Conservation (phyloP, 2,888 invertebrate species). For the Eudasyphora cyanicolor region DNA sequence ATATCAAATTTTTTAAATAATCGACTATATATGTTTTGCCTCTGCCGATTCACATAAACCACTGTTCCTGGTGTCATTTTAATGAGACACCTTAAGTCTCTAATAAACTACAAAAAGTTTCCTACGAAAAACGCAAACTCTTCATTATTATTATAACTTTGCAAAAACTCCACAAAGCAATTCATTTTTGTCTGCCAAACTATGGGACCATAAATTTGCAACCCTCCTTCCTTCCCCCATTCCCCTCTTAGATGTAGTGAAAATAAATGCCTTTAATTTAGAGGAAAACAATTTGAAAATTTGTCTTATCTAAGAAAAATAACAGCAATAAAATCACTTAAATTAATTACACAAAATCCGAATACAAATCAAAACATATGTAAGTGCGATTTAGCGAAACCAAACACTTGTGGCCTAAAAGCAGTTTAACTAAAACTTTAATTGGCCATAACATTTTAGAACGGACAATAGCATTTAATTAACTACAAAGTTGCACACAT, state of each 20-base stretch:
- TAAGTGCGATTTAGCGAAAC: neutral
- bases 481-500: neutral
- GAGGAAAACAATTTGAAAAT: neutral
- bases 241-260: neutral
- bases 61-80: constrained; percentile 37
- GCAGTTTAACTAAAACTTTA: constrained; percentile 16
- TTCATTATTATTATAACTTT: neutral
- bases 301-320: neutral
- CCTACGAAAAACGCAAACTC: neutral
- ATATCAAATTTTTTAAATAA: too few relatives aligned
- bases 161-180: neutral
- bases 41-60: constrained; percentile 1
- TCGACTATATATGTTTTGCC: neutral
- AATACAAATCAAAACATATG: constrained; percentile 31
- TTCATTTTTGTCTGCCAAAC: neutral
- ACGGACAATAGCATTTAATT: neutral
- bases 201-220: neutral
- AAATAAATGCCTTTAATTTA: neutral
- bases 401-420: neutral
- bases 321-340: constrained; percentile 9
- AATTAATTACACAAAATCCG: neutral
- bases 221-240: neutral
- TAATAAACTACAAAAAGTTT: constrained; percentile 55
- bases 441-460: constrained; percentile 29
- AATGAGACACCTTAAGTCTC: constrained; percentile 43